phyloP scores from a whole-genome alignment of 2,113 vertebrate species.

The Mastomys coucha region DNA sequence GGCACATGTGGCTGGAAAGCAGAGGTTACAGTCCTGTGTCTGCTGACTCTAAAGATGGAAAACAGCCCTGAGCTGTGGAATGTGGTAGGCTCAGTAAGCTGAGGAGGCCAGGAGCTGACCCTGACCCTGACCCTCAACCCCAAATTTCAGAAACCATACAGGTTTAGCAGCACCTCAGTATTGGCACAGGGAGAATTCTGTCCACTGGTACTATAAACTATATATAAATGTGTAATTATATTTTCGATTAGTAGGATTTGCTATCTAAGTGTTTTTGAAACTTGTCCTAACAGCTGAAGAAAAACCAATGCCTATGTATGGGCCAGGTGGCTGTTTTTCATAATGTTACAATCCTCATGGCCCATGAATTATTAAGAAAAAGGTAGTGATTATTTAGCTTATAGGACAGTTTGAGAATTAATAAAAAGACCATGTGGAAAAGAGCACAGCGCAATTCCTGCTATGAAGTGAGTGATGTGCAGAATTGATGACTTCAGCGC shows the following conservation, averaged over 20 bases:
- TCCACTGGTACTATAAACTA: neutral
- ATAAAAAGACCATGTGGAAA: neutral
- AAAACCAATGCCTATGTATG: neutral
- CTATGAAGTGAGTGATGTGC: neutral
- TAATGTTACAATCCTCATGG: neutral
- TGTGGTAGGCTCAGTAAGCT: neutral
- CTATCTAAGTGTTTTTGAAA: neutral
- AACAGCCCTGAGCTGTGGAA: neutral
- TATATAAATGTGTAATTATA: neutral
- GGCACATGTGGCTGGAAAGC: neutral
- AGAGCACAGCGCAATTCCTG: neutral
- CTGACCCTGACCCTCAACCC: neutral
- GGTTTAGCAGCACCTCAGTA: neutral
- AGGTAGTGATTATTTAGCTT: neutral
- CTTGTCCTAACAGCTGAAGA: neutral
- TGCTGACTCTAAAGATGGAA: neutral
- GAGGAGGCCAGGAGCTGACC: neutral
- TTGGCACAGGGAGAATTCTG: neutral
- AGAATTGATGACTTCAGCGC: neutral
- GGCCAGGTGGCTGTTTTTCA: neutral
- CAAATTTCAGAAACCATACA: neutral
- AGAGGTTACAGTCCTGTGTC: neutral
- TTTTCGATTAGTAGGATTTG: neutral
- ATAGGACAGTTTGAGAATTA: constrained; percentile 3
- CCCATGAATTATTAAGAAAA: neutral